A percentile compares a stretch with the other conserved stretches of the same genome.
These are phyloP conservation scores for Sericinus montela DNA, from an alignment of 2,888 invertebrate genomes.

Conservation along the genomic window DNA sequence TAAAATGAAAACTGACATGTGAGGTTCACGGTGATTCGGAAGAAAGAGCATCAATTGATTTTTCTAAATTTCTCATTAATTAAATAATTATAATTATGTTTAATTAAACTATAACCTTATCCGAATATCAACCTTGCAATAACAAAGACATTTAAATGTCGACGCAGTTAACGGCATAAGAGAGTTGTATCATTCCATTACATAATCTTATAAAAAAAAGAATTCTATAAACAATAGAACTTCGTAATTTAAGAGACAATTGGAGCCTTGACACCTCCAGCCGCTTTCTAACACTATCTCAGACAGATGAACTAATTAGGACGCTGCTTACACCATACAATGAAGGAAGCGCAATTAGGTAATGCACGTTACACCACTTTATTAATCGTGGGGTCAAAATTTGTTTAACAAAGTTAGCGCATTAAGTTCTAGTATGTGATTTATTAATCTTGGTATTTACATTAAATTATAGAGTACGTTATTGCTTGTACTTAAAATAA, in stretches of 20 bases:
- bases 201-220: slow-evolving; percentile 1
- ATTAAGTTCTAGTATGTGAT: no score
- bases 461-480: no score
- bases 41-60: no score
- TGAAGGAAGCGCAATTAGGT: background rate
- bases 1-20: no score
- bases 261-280: slow-evolving; percentile 5
- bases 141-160: background rate
- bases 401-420: no score
- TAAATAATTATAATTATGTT: no score
- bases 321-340: background rate
- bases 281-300: background rate
- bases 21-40: no score
- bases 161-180: background rate
- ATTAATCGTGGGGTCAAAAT: no score
- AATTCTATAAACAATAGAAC: slow-evolving; percentile 2
- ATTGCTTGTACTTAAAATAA: no score
- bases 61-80: no score
- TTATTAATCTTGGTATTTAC: no score
- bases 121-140: background rate
- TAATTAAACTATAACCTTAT: no score
- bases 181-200: background rate
- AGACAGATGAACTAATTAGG: slow-evolving; percentile 1
- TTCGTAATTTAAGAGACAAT: slow-evolving; percentile 6
- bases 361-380: background rate